Conservation (phyloP, 2,113 vertebrate species). For the Narcine bancroftii region DNA sequence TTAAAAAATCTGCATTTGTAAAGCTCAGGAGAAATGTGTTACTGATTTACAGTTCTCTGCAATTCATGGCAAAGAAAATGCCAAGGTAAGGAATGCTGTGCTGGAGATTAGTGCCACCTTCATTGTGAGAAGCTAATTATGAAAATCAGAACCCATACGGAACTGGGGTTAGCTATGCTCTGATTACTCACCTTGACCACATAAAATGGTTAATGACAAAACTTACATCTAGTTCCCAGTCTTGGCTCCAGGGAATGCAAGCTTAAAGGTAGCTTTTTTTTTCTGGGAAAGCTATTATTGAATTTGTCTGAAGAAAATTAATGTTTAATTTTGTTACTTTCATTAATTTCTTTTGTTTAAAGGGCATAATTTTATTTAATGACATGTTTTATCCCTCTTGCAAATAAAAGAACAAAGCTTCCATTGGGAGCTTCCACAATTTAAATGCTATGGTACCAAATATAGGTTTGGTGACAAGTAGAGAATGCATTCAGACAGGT, state of each 20-base stretch:
- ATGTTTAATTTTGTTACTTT: not conserved
- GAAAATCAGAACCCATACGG: not conserved
- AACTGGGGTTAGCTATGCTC: not conserved
- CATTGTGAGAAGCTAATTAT: not conserved
- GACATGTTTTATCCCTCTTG: not conserved
- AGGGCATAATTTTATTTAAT: not conserved
- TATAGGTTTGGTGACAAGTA: not conserved
- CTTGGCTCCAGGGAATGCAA: not conserved
- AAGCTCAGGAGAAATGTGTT: not conserved
- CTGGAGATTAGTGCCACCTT: not conserved
- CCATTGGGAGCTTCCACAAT: not conserved
- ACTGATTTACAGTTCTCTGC: not conserved
- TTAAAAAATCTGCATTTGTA: not conserved
- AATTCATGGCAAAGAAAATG: not conserved
- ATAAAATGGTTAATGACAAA: not conserved
- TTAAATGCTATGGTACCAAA: not conserved
- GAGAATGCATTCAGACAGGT: not conserved
- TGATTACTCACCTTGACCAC: not conserved
- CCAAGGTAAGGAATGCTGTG: not conserved
- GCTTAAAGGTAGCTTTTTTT: not conserved
- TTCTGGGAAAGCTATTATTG: not conserved
- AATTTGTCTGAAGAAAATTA: conserved; percentile 3
- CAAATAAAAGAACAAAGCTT: not conserved
- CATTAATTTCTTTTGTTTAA: not conserved
- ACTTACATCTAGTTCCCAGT: not conserved